Base-by-base conservation (phyloP, 2,888 invertebrate genomes). In the Aspidiotus rigidus region DNA sequence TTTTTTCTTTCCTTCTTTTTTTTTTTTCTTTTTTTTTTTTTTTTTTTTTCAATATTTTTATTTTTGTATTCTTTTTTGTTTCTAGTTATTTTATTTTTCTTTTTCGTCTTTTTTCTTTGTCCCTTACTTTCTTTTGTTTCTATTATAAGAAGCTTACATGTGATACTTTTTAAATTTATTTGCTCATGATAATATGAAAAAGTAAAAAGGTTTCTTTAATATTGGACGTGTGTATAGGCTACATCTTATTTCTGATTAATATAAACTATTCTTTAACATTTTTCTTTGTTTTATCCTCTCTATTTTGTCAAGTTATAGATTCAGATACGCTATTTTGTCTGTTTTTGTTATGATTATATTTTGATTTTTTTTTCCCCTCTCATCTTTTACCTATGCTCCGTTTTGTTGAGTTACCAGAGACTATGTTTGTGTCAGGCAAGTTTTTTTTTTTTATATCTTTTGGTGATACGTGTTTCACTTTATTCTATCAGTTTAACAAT, bases 151-250 rank as follows among this genome's bases (percentile, higher is more conserved):
- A 66, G 66, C 66, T 66, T 66, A 66, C 57, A 57, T 66, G 66
- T 66, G 66, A 66, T 66, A 66, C 28, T 3, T 66, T 66, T 66
- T 66, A 66, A 66, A 66, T 66, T 66, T 66, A 66, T 66, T 66
- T 66, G 66, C 66, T 66, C 66, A 66, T 57, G 66, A 28, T 28
- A 28, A 28, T 28, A 28, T 28, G 28, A 28, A 28, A 57, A 53
- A 39, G 17, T 28, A 56, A 64, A 66, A 44, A 66, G n/a, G 15
- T 57, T 39, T 42, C 41, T 66, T 66, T 41, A 42, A 66, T 44
- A 57, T 44, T 57, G 55, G 54, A 40, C 17, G 28, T 10, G n/a
- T 64, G 49, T 16, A 13, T 16, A 54, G 28, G 54, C 28, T 28
- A 28, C 28, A 28, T 28, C 28, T 28, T 28, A 53, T 53, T 42